Evolutionary conservation across 2,113 vertebrate genomes (phyloP).

Genomic region (Scopus umbretta): DNA sequence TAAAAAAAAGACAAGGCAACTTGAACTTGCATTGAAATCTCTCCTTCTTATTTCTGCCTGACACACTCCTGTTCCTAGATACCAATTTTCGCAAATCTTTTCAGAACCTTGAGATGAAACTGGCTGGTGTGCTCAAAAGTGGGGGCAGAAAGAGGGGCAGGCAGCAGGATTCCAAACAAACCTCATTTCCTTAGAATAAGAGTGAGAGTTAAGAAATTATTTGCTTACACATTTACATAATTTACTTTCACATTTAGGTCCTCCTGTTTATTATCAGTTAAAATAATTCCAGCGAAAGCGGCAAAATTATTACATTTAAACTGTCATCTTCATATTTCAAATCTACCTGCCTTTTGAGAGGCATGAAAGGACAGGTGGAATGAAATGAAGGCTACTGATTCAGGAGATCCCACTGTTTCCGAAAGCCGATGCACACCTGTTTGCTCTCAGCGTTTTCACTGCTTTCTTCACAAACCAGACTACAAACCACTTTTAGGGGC

Average conservation of each 20-base stretch:
- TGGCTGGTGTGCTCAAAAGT: background rate
- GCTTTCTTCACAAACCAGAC: background rate
- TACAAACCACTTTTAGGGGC: background rate
- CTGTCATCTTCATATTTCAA: background rate
- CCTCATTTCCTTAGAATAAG: background rate
- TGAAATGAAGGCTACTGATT: background rate
- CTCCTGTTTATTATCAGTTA: background rate
- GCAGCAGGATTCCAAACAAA: background rate
- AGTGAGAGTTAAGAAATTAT: background rate
- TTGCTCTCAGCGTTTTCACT: background rate
- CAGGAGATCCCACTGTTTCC: background rate
- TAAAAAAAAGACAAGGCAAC: background rate
- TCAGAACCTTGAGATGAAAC: background rate
- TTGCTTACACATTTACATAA: background rate
- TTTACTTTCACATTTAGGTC: background rate
- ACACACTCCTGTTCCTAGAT: background rate
- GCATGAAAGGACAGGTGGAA: background rate
- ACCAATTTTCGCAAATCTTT: background rate
- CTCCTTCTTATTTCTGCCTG: background rate
- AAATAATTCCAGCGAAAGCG: background rate
- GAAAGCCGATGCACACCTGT: background rate
- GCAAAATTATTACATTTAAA: background rate
- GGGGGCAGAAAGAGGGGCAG: background rate
- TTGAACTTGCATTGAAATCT: background rate
- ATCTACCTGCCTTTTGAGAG: rapidly evolving